phyloP scores from a whole-genome alignment of 2,888 invertebrate species.

The Allygus modestus region DNA sequence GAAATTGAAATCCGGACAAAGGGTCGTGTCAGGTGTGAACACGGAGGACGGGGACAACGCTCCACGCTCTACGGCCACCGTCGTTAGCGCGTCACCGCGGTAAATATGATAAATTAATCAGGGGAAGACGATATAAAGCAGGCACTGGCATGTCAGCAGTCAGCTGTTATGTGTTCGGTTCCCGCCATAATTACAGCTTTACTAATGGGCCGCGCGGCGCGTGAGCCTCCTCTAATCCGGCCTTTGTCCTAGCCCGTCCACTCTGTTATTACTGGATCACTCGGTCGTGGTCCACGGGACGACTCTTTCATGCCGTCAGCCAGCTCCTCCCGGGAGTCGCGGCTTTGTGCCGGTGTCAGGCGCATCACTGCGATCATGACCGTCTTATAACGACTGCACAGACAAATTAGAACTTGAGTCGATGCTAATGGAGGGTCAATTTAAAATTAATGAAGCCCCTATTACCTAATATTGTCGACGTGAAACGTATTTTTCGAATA shows the following conservation, averaged over 20 bases:
- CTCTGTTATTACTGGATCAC: slow-evolving; percentile 29
- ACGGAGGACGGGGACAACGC: not conserved
- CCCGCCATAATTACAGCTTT: slow-evolving; percentile 41
- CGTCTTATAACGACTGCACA: not conserved
- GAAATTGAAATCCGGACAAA: slow-evolving; percentile 36
- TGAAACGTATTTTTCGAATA: too few relatives aligned
- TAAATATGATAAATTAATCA: slow-evolving; percentile 46
- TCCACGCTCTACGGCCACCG: not conserved
- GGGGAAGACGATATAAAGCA: not conserved
- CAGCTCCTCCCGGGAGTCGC: not conserved
- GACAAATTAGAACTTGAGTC: too few relatives aligned
- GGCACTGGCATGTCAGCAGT: slow-evolving; percentile 25
- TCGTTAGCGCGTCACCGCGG: slow-evolving; percentile 19
- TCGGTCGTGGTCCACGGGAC: not conserved
- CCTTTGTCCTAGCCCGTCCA: slow-evolving; percentile 38
- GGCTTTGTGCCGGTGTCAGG: not conserved
- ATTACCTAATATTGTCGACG: too few relatives aligned
- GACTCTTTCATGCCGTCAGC: slow-evolving; percentile 26
- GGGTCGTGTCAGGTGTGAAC: slow-evolving; percentile 32
- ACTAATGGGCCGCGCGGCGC: slow-evolving; percentile 35
- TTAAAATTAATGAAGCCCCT: too few relatives aligned
- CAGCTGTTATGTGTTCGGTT: slow-evolving; percentile 30
- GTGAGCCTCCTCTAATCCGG: slow-evolving; percentile 32
- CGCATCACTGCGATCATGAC: not conserved
- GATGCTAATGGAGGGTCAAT: too few relatives aligned